Conservation (phyloP, 2,113 vertebrate genomes). For the Piprites chloris region DNA sequence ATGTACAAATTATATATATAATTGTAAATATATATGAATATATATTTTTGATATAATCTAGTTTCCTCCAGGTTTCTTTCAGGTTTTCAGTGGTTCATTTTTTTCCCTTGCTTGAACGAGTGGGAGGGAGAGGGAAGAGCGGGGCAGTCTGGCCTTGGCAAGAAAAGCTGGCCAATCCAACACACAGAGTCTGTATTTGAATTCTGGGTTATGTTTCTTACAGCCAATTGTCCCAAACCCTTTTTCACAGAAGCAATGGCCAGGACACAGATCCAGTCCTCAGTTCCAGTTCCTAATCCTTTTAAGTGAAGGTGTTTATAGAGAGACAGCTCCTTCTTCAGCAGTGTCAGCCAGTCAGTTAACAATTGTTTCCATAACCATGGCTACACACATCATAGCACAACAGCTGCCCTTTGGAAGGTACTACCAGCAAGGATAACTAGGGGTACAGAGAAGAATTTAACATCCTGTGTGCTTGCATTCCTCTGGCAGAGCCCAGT, state of each 20-base stretch:
- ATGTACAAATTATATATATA: too few relatives aligned
- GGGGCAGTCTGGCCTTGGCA: too few relatives aligned
- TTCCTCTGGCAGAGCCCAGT: neutral
- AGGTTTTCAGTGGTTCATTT: too few relatives aligned
- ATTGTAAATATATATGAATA: too few relatives aligned
- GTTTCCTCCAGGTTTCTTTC: too few relatives aligned
- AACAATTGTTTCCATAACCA: neutral
- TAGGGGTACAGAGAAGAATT: neutral
- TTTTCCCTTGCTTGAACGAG: too few relatives aligned
- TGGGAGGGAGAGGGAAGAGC: too few relatives aligned
- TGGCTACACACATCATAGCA: rapidly evolving
- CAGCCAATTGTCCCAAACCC: neutral
- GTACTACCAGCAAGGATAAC: neutral
- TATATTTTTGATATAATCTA: too few relatives aligned
- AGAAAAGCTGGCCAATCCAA: too few relatives aligned
- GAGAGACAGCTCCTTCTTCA: neutral
- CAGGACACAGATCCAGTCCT: neutral
- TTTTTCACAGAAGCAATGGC: neutral
- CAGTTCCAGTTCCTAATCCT: neutral
- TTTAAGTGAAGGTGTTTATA: neutral
- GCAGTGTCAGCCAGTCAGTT: neutral
- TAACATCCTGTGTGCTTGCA: neutral
- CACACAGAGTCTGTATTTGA: neutral
- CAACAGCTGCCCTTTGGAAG: neutral
- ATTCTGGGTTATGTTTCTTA: neutral